phyloP scores from a whole-genome alignment of 2,888 invertebrate species.

The Parnassius mnemosyne region DNA sequence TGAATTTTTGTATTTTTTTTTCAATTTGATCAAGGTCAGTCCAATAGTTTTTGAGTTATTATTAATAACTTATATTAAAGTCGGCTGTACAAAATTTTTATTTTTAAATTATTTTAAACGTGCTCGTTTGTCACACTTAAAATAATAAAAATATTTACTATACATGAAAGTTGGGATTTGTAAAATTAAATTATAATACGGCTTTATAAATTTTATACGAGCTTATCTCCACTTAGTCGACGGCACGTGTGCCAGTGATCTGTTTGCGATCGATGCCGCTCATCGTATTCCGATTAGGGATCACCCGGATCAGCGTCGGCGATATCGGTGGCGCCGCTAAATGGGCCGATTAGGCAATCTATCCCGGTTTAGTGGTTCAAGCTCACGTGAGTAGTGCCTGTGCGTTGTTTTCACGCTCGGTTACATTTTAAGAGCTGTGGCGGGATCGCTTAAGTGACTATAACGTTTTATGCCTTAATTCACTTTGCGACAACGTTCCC shows the following conservation, averaged over 20 bases:
- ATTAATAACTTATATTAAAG: too few relatives aligned
- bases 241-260: conserved; percentile 35
- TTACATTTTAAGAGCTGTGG: neutral
- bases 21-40: too few relatives aligned
- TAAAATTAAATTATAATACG: conserved; percentile 9
- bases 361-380: conserved; percentile 26
- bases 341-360: conserved; percentile 28
- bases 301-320: conserved; percentile 47
- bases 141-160: too few relatives aligned
- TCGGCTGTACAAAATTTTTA: too few relatives aligned
- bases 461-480: conserved; percentile 8
- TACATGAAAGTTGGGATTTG: neutral
- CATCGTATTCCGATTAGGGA: conserved; percentile 50
- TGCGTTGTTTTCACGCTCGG: conserved; percentile 13
- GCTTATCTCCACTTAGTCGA: conserved; percentile 23
- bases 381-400: conserved; percentile 10
- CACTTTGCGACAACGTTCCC: neutral
- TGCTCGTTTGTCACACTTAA: too few relatives aligned
- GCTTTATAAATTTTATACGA: conserved; percentile 17
- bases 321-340: conserved; percentile 19
- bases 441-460: neutral
- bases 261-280: conserved; percentile 43
- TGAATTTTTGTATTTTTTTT: too few relatives aligned
- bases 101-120: too few relatives aligned
- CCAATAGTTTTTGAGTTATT: too few relatives aligned